Conservation (phyloP, 2,113 vertebrate species). For the Heliornis fulica region DNA sequence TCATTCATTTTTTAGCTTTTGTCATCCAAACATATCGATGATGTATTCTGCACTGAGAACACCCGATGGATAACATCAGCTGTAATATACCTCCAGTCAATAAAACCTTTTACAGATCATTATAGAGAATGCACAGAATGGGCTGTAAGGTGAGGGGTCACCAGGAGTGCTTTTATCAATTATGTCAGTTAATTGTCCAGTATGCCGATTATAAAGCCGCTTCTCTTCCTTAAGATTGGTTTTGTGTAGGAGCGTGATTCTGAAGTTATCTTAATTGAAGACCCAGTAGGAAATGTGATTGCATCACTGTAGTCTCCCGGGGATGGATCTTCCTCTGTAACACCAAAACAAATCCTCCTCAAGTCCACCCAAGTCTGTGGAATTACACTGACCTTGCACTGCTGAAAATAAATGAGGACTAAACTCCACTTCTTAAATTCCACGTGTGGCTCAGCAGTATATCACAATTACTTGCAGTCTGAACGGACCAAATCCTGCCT, state of each 20-base stretch:
- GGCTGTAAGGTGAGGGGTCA: neutral
- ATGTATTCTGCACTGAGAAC: neutral
- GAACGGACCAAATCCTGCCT: neutral
- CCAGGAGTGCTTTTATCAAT: conserved; percentile 17
- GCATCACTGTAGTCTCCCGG: neutral
- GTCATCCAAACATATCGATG: neutral
- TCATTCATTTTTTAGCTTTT: neutral
- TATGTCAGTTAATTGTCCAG: neutral
- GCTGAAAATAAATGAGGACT: conserved; percentile 25
- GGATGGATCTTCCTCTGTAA: neutral
- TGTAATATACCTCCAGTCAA: conserved; percentile 2
- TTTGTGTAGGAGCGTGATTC: neutral
- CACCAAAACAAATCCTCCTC: neutral
- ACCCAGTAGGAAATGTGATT: neutral
- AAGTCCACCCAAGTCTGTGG: neutral
- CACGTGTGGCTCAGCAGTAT: neutral
- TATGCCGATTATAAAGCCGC: neutral
- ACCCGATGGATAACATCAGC: neutral
- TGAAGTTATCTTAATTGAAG: neutral
- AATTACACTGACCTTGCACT: conserved; percentile 60
- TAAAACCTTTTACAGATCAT: conserved; percentile 40
- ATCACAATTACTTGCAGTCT: neutral
- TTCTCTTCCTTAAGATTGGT: neutral
- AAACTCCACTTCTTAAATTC: conserved; percentile 9
- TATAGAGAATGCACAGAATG: neutral